These are phyloP conservation scores for Criorhina ranunculi DNA, from an alignment of 2,888 invertebrate species.

Conservation along the genomic window DNA sequence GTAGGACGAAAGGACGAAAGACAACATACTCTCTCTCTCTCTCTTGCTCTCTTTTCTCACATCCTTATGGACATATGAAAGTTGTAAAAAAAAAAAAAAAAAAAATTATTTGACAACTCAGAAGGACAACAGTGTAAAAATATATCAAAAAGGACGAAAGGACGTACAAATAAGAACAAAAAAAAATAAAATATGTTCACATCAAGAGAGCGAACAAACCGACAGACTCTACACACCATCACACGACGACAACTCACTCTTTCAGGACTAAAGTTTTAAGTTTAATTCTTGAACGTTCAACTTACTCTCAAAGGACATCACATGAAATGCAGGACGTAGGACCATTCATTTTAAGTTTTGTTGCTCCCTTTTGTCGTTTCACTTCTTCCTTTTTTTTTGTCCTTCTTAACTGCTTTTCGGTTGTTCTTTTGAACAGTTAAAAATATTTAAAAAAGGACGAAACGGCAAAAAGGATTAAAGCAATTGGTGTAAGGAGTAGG, in stretches of 20 bases:
- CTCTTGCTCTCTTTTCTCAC: constrained; percentile 49
- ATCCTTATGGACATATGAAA: constrained; percentile 69
- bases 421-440: constrained; percentile 44
- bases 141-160: constrained; percentile 71
- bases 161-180: constrained; percentile 49
- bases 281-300: constrained; percentile 82
- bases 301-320: constrained; percentile 83
- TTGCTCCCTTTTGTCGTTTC: constrained; percentile 36
- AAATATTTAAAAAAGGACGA: constrained; percentile 68
- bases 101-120: constrained; percentile 71
- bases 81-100: constrained; percentile 36
- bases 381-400: constrained; percentile 2
- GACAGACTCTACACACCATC: constrained; percentile 27
- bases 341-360: constrained; percentile 79
- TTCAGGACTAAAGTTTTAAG: constrained; percentile 79
- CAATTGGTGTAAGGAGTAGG: constrained; percentile 51
- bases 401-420: constrained; percentile 40
- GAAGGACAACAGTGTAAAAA: constrained; percentile 76
- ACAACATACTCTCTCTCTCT: constrained; percentile 56
- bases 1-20: constrained; percentile 79
- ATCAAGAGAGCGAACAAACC: constrained; percentile 61
- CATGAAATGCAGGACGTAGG: constrained; percentile 81
- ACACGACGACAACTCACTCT: constrained; percentile 72
- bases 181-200: constrained; percentile 69
- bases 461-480: constrained; percentile 30